Evolutionary conservation across 2,888 invertebrate species (phyloP).

Genomic region (Xestoiulus laeticollis): DNA sequence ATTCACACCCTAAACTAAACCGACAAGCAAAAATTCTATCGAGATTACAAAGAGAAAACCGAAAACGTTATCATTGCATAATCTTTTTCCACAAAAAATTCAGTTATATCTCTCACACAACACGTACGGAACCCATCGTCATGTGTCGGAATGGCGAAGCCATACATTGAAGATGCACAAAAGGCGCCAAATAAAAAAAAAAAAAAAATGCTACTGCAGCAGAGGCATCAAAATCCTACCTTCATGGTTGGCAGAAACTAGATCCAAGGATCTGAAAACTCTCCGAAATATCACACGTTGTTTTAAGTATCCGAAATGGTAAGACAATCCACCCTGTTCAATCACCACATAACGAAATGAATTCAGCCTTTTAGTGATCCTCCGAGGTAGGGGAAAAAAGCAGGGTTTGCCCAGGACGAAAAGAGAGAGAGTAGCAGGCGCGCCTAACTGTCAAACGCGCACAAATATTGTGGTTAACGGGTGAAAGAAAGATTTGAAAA

Average conservation of each 20-base stretch:
- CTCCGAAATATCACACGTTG: not conserved
- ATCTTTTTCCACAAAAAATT: not conserved
- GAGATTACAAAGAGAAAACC: not conserved
- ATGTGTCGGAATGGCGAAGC: not conserved
- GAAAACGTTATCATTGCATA: not conserved
- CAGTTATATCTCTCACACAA: no score
- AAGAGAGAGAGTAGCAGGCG: not conserved
- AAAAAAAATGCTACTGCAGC: not conserved
- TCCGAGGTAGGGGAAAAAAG: not conserved
- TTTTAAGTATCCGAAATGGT: not conserved
- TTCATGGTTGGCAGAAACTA: not conserved
- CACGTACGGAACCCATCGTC: no score
- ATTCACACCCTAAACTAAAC: not conserved
- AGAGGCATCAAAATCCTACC: not conserved
- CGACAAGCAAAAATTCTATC: not conserved
- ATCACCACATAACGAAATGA: slow-evolving; percentile 22
- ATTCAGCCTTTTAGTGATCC: slow-evolving; percentile 17
- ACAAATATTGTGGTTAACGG: not conserved
- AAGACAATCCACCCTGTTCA: not conserved
- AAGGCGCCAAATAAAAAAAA: slow-evolving; percentile 8
- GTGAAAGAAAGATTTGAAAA: not conserved
- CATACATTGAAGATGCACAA: not conserved
- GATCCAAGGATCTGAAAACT: not conserved
- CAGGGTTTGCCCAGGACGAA: not conserved
- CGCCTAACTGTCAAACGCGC: slow-evolving; percentile 31